These are phyloP conservation scores for Geococcyx californianus DNA, from an alignment of 2,113 vertebrate species.

Conservation along the genomic window DNA sequence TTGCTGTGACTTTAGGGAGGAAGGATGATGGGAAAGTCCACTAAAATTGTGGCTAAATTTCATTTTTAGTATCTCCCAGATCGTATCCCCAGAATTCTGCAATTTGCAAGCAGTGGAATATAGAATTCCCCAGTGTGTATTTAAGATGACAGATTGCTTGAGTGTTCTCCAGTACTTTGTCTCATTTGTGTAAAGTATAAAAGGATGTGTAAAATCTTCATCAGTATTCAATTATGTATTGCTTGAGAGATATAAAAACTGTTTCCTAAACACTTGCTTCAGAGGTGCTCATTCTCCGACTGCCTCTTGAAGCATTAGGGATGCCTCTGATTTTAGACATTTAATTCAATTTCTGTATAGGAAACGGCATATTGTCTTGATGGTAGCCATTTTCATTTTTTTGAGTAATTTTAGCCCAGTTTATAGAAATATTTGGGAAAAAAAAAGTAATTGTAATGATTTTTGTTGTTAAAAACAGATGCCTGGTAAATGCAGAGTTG, in stretches of 20 bases:
- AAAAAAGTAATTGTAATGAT: neutral
- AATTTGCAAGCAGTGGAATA: neutral
- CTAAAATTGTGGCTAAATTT: neutral
- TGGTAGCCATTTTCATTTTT: neutral
- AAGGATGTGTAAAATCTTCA: neutral
- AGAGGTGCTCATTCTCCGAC: neutral
- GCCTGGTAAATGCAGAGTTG: neutral
- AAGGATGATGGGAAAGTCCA: neutral
- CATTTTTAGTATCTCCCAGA: neutral
- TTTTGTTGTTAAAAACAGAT: neutral
- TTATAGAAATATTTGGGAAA: neutral
- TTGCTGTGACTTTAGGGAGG: neutral
- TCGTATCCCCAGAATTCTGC: neutral
- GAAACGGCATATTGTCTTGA: neutral
- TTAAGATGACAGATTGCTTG: neutral
- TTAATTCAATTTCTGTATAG: neutral
- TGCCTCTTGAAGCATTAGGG: neutral
- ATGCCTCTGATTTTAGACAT: neutral
- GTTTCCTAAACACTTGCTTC: neutral
- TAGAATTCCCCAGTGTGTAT: neutral
- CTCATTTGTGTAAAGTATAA: neutral
- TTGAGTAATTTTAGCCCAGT: neutral
- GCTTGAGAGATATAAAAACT: slow-evolving; percentile 2
- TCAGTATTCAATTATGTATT: neutral
- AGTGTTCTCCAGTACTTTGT: neutral